A percentile compares a stretch with the other conserved stretches of the same genome.
phyloP scores from a whole-genome alignment of 2,797 vertebrate species.

The Urosaurus nigricauda region DNA sequence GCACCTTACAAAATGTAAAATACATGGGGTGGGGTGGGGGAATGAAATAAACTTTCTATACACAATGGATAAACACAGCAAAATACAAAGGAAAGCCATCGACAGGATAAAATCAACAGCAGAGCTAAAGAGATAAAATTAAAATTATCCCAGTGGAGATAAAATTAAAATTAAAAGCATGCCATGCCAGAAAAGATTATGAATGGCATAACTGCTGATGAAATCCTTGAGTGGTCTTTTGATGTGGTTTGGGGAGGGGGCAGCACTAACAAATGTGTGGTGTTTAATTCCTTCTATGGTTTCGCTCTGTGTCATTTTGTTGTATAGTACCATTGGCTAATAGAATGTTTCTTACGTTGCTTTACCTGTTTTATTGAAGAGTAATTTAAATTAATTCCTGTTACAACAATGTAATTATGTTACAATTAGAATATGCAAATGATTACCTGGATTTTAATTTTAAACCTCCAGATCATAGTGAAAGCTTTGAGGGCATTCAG shows the following conservation, averaged over 20 bases:
- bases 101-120: neutral
- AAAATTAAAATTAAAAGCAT: neutral
- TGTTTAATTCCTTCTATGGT: neutral
- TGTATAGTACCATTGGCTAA: too few relatives aligned
- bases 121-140: neutral
- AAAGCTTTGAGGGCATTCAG: constrained; percentile 68
- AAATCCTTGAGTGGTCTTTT: neutral
- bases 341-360: too few relatives aligned
- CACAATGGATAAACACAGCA: neutral
- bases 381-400: neutral
- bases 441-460: constrained; percentile 62
- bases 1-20: neutral
- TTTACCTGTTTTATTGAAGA: too few relatives aligned
- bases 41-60: neutral
- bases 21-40: neutral
- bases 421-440: neutral
- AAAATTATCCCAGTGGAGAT: neutral
- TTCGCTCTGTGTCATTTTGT: too few relatives aligned
- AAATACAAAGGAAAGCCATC: neutral
- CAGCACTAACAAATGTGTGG: neutral
- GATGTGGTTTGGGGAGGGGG: neutral
- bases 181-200: neutral
- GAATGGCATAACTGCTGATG: neutral
- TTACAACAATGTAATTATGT: neutral
- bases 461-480: constrained; percentile 49